Percentiles rank a stretch among this genome's conserved stretches.
Conservation (phyloP, 2,888 invertebrate species). For the Nomada flava region DNA sequence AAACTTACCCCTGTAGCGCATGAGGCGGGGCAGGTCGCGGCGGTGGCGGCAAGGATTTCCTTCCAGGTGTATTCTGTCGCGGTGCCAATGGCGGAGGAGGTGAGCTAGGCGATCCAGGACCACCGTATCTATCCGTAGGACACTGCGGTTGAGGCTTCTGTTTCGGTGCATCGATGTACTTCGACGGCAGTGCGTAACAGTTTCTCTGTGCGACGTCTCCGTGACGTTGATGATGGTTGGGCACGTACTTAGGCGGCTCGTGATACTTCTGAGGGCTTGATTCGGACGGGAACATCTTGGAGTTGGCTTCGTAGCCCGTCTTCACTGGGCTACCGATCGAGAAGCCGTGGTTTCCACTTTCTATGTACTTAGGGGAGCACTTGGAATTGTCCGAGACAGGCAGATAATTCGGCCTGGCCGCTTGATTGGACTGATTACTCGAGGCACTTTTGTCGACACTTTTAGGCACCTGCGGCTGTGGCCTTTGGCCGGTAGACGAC, state of each 20-base stretch:
- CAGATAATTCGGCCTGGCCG: conserved; percentile 71
- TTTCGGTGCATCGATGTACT: conserved; percentile 77
- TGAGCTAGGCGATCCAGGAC: conserved; percentile 70
- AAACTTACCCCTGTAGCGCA: conserved; percentile 77
- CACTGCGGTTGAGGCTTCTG: conserved; percentile 75
- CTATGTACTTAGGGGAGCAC: conserved; percentile 63
- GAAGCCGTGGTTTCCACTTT: conserved; percentile 61
- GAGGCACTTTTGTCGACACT: conserved; percentile 59
- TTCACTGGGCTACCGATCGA: conserved; percentile 76
- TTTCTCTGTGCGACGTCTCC: conserved; percentile 69
- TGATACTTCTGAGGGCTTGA: conserved; percentile 78
- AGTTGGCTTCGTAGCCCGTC: conserved; percentile 76
- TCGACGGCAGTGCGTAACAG: conserved; percentile 76
- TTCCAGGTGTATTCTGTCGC: conserved; percentile 77
- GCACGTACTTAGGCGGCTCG: conserved; percentile 78
- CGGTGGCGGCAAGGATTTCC: conserved; percentile 81
- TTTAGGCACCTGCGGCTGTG: conserved; percentile 79
- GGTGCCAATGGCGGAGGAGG: conserved; percentile 82
- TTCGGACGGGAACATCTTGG: conserved; percentile 74
- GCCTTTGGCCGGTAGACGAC: conserved; percentile 78
- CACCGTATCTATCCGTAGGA: conserved; percentile 72
- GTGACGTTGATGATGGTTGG: conserved; percentile 72
- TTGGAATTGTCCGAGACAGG: conserved; percentile 64
- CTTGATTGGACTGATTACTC: conserved; percentile 43
- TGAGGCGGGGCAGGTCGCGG: conserved; percentile 81